These are phyloP conservation scores for Ypsolopha scabrella DNA, from an alignment of 2,888 invertebrate species.

Conservation along the genomic window DNA sequence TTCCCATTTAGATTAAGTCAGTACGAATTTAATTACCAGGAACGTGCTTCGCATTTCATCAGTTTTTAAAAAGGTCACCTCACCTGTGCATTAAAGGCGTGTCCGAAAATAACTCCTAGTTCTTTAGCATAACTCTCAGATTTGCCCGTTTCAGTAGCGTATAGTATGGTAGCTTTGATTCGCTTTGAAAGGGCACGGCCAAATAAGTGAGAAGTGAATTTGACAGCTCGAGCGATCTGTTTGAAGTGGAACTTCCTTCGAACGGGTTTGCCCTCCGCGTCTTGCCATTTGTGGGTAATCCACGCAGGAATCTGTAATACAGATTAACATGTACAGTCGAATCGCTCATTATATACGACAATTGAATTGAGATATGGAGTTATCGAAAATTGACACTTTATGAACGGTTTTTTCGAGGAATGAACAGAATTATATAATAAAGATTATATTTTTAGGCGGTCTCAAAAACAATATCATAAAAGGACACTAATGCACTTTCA, in stretches of 20 bases:
- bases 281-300: conserved; percentile 90
- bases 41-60: neutral
- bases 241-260: conserved; percentile 94
- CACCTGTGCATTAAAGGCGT: conserved; percentile 95
- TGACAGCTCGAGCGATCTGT: conserved; percentile 95
- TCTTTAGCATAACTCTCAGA: conserved; percentile 95
- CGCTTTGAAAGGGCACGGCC: conserved; percentile 91
- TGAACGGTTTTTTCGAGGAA: no score
- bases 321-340: neutral
- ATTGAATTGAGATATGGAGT: no score
- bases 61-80: conserved; percentile 11
- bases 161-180: conserved; percentile 94
- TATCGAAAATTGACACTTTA: no score
- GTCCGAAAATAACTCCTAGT: conserved; percentile 88
- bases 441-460: no score
- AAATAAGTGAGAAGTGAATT: conserved; percentile 96
- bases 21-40: no score
- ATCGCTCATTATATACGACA: no score
- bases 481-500: no score
- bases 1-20: no score
- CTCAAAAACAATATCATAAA: no score
- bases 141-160: conserved; percentile 95
- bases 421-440: no score
- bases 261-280: conserved; percentile 65
- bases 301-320: conserved; percentile 84